Evolutionary conservation across 2,797 vertebrate genomes (phyloP), one percentile per base, ranked within the genome.

Genomic region (Chrosomus eos): DNA sequence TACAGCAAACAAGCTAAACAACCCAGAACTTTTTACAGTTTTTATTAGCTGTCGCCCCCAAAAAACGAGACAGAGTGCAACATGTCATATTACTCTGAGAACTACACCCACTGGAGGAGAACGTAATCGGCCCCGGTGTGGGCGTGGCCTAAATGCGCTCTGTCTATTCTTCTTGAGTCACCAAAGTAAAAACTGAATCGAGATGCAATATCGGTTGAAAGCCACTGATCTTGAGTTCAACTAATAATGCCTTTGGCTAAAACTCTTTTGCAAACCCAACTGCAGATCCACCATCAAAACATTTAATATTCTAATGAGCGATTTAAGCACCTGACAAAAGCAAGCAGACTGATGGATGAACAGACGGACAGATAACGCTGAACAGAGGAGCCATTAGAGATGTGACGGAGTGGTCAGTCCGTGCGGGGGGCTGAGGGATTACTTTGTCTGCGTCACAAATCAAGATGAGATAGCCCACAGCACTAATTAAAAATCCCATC

Each of bases 401-500:
- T 93, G 91, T 90, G 94, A 94, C 93, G 91, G 92, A 92, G 91
- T 93, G 91, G 91, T 90, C 90, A 90, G 90, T 89, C 87, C 88
- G 87, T 88, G 48, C n/a, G 53, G 76, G 33, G 72, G 62, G 62
- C 48, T 79, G 80, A 88, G 86, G 92, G 93, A 94, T 94, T 92
- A 93, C 92, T 91, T 91, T 91, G 80, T 88, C 93, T 93, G 91
- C 91, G 89, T 92, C 91, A 88, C 92, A 91, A 91, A 93, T 88
- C 91, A 92, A 93, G 94, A 95, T 93, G 91, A 95, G 94, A 95
- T 94, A 94, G 93, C 93, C 93, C 87, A 83, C 31, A 94, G 92
- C 94, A 94, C 92, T 95, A 95, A 95, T 95, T 94, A 95, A 95
- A 94, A 94, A 94, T 92, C 93, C 90, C 92, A 91, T 92, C 93